Conservation (phyloP, 2,113 vertebrate genomes). For the Caranx ignobilis region DNA sequence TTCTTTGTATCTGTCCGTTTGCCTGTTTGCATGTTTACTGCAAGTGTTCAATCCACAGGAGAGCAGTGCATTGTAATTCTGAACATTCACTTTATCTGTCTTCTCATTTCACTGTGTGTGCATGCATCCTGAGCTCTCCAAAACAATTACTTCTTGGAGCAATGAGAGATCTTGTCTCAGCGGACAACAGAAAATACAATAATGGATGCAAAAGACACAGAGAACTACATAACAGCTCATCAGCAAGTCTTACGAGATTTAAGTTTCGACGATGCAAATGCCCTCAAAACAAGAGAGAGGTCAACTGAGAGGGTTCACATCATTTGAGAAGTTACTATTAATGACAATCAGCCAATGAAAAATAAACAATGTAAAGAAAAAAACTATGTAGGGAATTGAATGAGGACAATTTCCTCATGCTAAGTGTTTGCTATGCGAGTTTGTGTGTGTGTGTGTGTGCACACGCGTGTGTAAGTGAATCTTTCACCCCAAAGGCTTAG, state of each 20-base stretch:
- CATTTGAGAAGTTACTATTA: neutral
- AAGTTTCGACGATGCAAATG: conserved; percentile 18
- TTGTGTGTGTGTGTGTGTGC: conserved; percentile 7
- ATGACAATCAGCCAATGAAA: conserved; percentile 7
- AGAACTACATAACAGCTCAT: conserved; percentile 26
- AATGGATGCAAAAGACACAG: conserved; percentile 6
- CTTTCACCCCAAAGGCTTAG: conserved; percentile 48
- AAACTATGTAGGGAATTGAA: conserved; percentile 2
- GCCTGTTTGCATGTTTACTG: neutral
- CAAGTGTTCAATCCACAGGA: neutral
- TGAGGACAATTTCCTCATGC: neutral
- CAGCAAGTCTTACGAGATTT: conserved; percentile 4
- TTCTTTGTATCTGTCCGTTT: neutral
- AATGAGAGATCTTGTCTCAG: conserved; percentile 34
- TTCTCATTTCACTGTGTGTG: neutral
- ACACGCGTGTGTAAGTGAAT: conserved; percentile 35
- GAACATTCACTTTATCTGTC: neutral
- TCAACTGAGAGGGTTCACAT: neutral
- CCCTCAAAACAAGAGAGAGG: neutral
- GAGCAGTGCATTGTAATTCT: neutral
- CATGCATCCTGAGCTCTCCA: neutral
- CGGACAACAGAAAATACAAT: conserved; percentile 32
- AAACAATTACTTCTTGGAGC: conserved; percentile 4
- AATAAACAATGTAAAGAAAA: conserved; percentile 9
- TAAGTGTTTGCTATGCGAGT: conserved; percentile 18